These are phyloP conservation scores for Tineola bisselliella DNA, from an alignment of 2,888 invertebrate genomes.

Conservation along the genomic window DNA sequence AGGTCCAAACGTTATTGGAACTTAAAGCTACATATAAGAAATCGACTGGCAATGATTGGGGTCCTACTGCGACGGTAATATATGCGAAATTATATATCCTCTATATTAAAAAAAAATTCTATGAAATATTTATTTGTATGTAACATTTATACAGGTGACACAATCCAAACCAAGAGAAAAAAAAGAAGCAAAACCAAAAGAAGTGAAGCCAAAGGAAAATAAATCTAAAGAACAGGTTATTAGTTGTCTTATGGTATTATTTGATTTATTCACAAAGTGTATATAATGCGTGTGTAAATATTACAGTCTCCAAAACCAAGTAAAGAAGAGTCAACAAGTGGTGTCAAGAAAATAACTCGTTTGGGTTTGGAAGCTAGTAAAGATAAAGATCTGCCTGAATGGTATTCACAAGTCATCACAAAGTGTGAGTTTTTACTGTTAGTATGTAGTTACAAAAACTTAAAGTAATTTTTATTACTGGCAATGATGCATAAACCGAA, in stretches of 20 bases:
- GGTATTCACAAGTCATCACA: slow-evolving; percentile 93
- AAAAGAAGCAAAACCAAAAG: slow-evolving; percentile 25
- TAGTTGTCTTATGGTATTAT: background rate
- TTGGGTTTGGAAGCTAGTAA: slow-evolving; percentile 94
- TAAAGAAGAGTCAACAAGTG: slow-evolving; percentile 58
- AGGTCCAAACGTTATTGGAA: slow-evolving; percentile 31
- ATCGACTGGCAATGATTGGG: slow-evolving; percentile 58
- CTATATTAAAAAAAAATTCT: too few species aligned
- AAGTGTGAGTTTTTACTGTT: slow-evolving; percentile 39
- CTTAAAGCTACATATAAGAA: slow-evolving; percentile 72
- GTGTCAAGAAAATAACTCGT: slow-evolving; percentile 88
- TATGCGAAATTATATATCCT: too few species aligned
- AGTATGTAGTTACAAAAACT: too few species aligned
- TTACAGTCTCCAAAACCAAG: slow-evolving; percentile 35
- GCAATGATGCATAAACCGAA: slow-evolving; percentile 73
- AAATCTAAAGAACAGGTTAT: slow-evolving; percentile 39
- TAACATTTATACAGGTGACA: background rate
- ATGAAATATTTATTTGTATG: too few species aligned
- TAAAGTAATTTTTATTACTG: background rate
- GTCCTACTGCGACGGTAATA: too few species aligned
- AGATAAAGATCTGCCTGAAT: slow-evolving; percentile 91
- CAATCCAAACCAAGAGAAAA: slow-evolving; percentile 16
- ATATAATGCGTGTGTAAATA: too few species aligned
- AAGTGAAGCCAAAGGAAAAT: slow-evolving; percentile 28
- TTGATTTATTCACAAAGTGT: too few species aligned